A percentile compares a stretch with the other conserved stretches of the same genome.
These are phyloP conservation scores for Antigone vipio DNA, from an alignment of 2,113 vertebrate species.

Conservation along the genomic window DNA sequence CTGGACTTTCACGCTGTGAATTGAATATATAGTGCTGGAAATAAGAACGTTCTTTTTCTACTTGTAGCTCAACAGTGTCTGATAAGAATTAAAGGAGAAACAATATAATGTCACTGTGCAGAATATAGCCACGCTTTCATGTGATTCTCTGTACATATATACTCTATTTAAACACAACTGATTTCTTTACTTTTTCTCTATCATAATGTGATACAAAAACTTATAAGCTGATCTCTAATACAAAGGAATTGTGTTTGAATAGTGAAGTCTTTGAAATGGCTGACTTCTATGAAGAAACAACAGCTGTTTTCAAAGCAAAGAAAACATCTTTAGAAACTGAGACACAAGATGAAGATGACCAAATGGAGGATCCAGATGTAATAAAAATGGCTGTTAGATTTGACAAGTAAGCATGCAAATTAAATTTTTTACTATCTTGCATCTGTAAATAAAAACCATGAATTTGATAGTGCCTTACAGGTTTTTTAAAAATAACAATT, in stretches of 20 bases:
- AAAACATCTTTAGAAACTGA: constrained; percentile 63
- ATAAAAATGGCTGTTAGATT: constrained; percentile 88
- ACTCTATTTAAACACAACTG: not conserved
- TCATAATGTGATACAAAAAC: not conserved
- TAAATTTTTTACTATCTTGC: not conserved
- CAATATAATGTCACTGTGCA: not conserved
- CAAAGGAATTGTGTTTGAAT: not conserved
- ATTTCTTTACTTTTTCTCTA: not conserved
- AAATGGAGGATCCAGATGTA: constrained; percentile 77
- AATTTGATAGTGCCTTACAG: not conserved
- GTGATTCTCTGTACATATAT: not conserved
- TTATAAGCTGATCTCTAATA: not conserved
- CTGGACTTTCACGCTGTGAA: not conserved
- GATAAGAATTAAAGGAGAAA: not conserved
- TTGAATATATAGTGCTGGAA: not conserved
- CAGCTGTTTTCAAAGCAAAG: constrained; percentile 65
- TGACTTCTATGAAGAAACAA: constrained; percentile 78
- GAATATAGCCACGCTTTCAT: not conserved
- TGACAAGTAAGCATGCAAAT: constrained; percentile 79
- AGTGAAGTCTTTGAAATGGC: constrained; percentile 87
- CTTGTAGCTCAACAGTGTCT: not conserved
- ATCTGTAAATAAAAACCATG: not conserved
- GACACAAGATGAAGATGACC: constrained; percentile 33
- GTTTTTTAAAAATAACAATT: not conserved
- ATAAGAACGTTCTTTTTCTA: not conserved